Evolutionary conservation across 23 tunicate genomes (phyloP).

Genomic region (Ciona savignyi): DNA sequence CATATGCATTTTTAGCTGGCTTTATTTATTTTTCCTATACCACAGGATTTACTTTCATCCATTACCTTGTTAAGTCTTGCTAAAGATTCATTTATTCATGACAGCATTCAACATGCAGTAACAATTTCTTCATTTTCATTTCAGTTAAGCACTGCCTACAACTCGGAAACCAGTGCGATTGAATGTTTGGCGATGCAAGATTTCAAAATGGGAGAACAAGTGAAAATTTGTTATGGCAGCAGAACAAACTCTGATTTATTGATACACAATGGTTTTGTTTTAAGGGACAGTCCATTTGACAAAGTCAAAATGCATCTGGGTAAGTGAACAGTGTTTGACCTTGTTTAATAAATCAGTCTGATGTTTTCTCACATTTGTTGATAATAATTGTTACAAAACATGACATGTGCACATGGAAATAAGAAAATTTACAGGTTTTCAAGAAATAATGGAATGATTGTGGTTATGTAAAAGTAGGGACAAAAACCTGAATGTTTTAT

Average conservation of each 20-base stretch:
- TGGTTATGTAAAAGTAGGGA: no score
- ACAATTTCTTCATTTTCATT: no score
- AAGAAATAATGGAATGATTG: no score
- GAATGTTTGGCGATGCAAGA: conserved; percentile 69
- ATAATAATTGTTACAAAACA: neutral
- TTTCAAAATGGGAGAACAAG: conserved; percentile 70
- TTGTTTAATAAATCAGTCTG: no score
- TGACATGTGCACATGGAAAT: neutral
- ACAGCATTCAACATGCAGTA: no score
- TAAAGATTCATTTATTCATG: no score
- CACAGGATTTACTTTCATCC: no score
- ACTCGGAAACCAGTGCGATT: conserved; percentile 8
- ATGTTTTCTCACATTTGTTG: neutral
- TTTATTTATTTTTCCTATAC: no score
- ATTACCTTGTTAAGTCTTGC: no score
- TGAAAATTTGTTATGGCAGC: conserved; percentile 74
- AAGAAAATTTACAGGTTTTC: no score
- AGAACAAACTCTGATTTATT: conserved; percentile 60
- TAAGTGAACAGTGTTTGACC: neutral
- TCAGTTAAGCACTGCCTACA: conserved; percentile 76
- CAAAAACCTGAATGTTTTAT: no score
- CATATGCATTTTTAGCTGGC: no score
- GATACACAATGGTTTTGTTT: conserved; percentile 80
- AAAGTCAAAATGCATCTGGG: conserved; percentile 53
- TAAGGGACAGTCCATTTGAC: conserved; percentile 38